These are phyloP conservation scores for Liopterus haemorrhoidalis DNA, from an alignment of 2,888 invertebrate species.

Conservation along the genomic window DNA sequence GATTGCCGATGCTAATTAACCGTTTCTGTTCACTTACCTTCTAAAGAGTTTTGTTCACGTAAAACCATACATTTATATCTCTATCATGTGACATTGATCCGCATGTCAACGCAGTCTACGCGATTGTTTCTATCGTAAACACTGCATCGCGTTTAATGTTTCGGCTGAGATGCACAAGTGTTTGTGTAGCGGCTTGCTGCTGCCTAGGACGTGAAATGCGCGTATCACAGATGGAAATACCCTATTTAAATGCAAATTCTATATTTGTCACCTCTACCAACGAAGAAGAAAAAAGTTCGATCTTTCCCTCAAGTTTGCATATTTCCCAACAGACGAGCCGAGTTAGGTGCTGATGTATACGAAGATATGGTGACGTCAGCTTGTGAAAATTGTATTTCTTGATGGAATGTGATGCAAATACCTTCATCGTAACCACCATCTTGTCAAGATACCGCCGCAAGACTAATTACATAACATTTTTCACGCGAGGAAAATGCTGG, in stretches of 20 bases:
- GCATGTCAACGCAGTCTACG: too few species aligned
- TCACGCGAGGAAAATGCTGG: slow-evolving; percentile 37
- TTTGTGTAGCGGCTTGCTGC: slow-evolving; percentile 37
- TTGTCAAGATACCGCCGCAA: slow-evolving; percentile 18
- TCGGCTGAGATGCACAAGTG: too few species aligned
- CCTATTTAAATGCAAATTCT: slow-evolving; percentile 64
- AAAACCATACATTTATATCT: too few species aligned
- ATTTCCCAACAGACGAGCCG: slow-evolving; percentile 42
- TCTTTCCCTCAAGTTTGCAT: slow-evolving; percentile 43
- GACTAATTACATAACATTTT: slow-evolving; percentile 43
- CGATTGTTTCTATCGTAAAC: too few species aligned
- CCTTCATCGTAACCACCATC: slow-evolving; percentile 5
- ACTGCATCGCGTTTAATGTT: too few species aligned
- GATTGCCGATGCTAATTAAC: too few species aligned
- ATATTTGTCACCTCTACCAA: slow-evolving; percentile 54
- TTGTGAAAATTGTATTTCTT: slow-evolving; percentile 35
- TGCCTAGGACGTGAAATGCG: slow-evolving; percentile 37
- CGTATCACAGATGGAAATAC: slow-evolving; percentile 58
- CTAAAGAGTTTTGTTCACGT: too few species aligned
- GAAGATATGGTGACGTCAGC: slow-evolving; percentile 17
- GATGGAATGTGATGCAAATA: slow-evolving; percentile 24
- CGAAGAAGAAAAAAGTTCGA: slow-evolving; percentile 44
- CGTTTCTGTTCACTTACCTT: too few species aligned
- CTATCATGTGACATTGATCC: too few species aligned
- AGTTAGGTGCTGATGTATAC: slow-evolving; percentile 12